These are phyloP conservation scores for Sarcophaga bullata DNA, from an alignment of 1,140 invertebrate genomes.

Conservation along the genomic window DNA sequence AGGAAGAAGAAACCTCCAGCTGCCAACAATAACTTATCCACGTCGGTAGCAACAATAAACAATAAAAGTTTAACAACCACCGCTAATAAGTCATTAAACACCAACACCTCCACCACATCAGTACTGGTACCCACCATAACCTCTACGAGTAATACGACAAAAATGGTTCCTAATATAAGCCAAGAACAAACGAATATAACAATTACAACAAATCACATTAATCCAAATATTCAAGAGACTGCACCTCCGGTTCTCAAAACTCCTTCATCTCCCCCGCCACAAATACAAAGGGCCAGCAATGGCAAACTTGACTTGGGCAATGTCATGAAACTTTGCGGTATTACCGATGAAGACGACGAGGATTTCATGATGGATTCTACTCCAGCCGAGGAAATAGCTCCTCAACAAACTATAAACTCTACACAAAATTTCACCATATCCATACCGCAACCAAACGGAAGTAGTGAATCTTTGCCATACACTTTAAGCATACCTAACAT, in stretches of 20 bases:
- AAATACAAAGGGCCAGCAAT: constrained; percentile 59
- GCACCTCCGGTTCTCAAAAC: constrained; percentile 32
- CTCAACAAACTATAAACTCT: background rate
- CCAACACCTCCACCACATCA: constrained; percentile 33
- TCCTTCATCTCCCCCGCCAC: constrained; percentile 59
- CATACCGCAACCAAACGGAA: constrained; percentile 64
- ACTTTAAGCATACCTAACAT: constrained; percentile 63
- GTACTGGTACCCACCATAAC: constrained; percentile 17
- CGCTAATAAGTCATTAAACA: constrained; percentile 32
- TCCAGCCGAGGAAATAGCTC: constrained; percentile 42
- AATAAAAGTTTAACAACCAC: constrained; percentile 38
- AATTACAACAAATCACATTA: constrained; percentile 30
- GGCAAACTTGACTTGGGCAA: constrained; percentile 69
- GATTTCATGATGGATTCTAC: constrained; percentile 58
- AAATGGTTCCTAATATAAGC: constrained; percentile 39
- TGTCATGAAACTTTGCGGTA: constrained; percentile 69
- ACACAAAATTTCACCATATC: constrained; percentile 64
- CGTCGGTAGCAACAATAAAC: constrained; percentile 44
- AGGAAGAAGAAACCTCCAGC: constrained; percentile 54
- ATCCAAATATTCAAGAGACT: constrained; percentile 22
- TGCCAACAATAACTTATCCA: constrained; percentile 25
- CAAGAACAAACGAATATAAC: background rate
- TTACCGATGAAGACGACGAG: constrained; percentile 64
- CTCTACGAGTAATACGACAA: constrained; percentile 23
- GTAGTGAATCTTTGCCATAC: constrained; percentile 60